These are phyloP conservation scores for Drosophila micromelanica DNA, from an alignment of 1,140 invertebrate genomes.

Conservation along the genomic window DNA sequence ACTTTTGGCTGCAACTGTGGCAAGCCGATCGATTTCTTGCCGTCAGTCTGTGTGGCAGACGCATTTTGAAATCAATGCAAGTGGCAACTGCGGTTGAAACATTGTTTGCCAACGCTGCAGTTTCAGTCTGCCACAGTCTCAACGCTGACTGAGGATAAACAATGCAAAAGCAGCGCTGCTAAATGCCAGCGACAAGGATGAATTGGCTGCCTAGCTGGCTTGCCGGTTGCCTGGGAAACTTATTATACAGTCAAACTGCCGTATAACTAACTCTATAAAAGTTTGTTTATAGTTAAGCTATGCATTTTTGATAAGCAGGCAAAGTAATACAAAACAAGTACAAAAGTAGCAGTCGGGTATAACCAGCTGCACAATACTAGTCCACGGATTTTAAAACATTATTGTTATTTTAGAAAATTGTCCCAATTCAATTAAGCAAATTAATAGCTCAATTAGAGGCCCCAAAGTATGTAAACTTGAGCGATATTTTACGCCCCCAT, in stretches of 20 bases:
- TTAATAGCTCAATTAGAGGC: no score
- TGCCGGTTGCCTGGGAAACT: conserved; percentile 2
- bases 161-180: conserved; percentile 41
- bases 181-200: conserved; percentile 53
- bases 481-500: no score
- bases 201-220: conserved; percentile 27
- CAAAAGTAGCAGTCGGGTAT: no score
- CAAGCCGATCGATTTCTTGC: conserved; percentile 33
- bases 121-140: conserved; percentile 12
- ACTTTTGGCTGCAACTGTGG: conserved; percentile 8
- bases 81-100: conserved; percentile 73
- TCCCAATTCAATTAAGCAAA: no score
- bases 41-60: conserved; percentile 15
- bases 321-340: no score
- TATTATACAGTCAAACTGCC: conserved; percentile 10
- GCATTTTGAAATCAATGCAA: conserved; percentile 67
- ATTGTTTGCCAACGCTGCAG: conserved; percentile 43
- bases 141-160: conserved; percentile 40
- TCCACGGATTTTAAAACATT: no score
- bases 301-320: no score
- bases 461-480: no score
- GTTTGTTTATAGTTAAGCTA: background rate
- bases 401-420: no score
- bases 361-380: no score
- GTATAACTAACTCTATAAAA: background rate